These are phyloP conservation scores for Pygoscelis adeliae DNA, from an alignment of 2,113 vertebrate species.

Conservation along the genomic window DNA sequence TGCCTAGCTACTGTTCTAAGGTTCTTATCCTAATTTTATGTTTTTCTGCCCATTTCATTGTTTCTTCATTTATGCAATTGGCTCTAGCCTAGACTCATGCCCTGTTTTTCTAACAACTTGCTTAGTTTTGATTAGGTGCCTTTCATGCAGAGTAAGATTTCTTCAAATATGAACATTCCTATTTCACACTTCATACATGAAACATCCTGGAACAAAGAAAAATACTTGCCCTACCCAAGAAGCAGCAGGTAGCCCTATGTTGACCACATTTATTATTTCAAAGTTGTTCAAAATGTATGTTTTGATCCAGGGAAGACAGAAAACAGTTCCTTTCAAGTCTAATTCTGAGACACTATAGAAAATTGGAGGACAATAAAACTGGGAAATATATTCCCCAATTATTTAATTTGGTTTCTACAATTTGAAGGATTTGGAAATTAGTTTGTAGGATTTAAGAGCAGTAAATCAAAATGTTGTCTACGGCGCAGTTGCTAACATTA, in stretches of 20 bases:
- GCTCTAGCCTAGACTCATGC: background rate
- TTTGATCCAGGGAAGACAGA: background rate
- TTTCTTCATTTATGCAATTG: background rate
- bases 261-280: background rate
- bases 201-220: background rate
- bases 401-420: background rate
- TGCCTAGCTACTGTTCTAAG: background rate
- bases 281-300: background rate
- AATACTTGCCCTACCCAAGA: background rate
- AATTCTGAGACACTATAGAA: background rate
- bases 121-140: background rate
- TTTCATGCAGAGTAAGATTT: background rate
- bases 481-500: background rate
- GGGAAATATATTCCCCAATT: background rate
- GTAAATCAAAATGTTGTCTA: background rate
- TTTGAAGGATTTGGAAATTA: background rate
- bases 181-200: background rate
- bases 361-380: background rate
- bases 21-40: rapidly evolving
- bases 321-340: background rate
- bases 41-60: background rate
- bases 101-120: background rate
- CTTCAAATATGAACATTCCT: background rate
- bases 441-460: background rate
- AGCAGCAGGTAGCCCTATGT: background rate